Base-by-base conservation (phyloP, 2,888 invertebrate species). In the Lysandra coridon region DNA sequence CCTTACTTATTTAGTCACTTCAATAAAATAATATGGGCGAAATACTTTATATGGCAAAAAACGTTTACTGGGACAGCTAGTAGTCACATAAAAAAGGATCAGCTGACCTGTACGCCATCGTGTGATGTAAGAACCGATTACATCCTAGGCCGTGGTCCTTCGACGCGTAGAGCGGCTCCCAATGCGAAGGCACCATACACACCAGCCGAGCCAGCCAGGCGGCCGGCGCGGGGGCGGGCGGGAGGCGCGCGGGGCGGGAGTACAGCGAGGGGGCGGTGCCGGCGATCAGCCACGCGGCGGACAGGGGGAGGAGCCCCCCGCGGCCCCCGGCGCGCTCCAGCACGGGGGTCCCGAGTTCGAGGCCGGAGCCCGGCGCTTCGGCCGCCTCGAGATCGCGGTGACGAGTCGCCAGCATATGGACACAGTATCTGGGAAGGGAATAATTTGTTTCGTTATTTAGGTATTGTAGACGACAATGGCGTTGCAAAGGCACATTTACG, bases 121-220 rank as follows among this genome's bases (percentile, higher is more conserved):
- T 97, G 92, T 98, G 98, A 87, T 98, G 97, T 84, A 97, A 93
- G 91, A 98, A 98, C 83, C 98, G 95, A 94, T 98, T 98, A 80
- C 97, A 96, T 44, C 98, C 98, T n/a, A 97, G 92, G 0, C 98
- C 99, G 91, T 98, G 97, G 81, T 97, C 96, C 84, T 96, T 96
- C 79, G 98, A 97, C 85, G 97, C 96, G 93, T 98, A 99, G 78
- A 99, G 92, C 81, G 97, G 94, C 79, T 96, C 96, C 98, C 98
- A 99, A 91, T 98, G 98, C 80, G 97, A 97, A 1, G 97, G 97
- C 84, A 96, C 95, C 83, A 96, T 95, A 83, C 96, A 96, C 79
- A 96, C 91, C 33, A 96, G 90, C 81, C 96, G 96, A 80, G 96
- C 95, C 85, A 97, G 94, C 89, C 97, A 96, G 80, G 88, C 93